phyloP scores from a whole-genome alignment of 2,888 invertebrate genomes.

The Hydriomena furcata region DNA sequence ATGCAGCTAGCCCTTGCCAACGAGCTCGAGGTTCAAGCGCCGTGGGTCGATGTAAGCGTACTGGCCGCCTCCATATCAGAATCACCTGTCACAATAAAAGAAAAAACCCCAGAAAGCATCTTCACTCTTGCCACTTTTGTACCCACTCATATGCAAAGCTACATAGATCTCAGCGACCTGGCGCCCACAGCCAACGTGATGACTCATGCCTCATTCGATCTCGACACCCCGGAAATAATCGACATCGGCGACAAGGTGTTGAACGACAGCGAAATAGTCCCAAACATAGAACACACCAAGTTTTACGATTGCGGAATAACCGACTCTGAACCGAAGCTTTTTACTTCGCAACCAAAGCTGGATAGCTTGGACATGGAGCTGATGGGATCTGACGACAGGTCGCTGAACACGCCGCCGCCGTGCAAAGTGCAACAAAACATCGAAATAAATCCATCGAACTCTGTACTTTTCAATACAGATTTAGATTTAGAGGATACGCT shows the following conservation, averaged over 20 bases:
- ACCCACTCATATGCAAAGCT: conserved; percentile 87
- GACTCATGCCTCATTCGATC: conserved; percentile 61
- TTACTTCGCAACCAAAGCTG: conserved; percentile 20
- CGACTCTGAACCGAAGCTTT: conserved; percentile 37
- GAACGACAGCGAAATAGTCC: conserved; percentile 72
- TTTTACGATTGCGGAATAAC: conserved; percentile 37
- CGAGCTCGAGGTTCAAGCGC: conserved; percentile 89
- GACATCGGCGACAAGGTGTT: conserved; percentile 72
- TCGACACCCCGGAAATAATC: conserved; percentile 68
- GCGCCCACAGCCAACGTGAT: conserved; percentile 66
- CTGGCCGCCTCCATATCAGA: conserved; percentile 86
- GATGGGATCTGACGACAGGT: conserved; percentile 55
- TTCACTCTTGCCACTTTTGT: conserved; percentile 83
- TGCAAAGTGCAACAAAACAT: conserved; percentile 70
- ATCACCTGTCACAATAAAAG: conserved; percentile 85
- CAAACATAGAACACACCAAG: conserved; percentile 58
- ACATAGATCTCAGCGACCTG: conserved; percentile 69
- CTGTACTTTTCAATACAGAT: conserved; percentile 77
- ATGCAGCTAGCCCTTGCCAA: conserved; percentile 89
- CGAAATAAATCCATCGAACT: conserved; percentile 78
- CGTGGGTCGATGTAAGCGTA: conserved; percentile 90
- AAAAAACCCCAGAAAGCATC: conserved; percentile 80
- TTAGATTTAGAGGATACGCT: conserved; percentile 76
- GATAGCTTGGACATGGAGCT: conserved; percentile 48
- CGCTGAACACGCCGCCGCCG: conserved; percentile 69